These are phyloP conservation scores for Chironomus tepperi DNA, from an alignment of 1,140 invertebrate species.

Conservation along the genomic window DNA sequence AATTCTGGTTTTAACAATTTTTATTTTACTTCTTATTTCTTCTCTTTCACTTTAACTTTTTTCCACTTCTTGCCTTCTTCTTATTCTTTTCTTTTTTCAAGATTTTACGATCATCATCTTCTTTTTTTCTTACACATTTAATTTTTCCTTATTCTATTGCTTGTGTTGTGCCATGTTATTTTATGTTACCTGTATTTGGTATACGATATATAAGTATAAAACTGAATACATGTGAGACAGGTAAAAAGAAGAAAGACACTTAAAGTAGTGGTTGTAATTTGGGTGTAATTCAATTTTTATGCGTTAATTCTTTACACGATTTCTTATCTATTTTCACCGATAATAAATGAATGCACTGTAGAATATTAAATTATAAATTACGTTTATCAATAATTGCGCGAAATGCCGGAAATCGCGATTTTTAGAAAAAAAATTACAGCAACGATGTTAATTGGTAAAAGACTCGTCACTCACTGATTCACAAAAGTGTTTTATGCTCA, in stretches of 20 bases:
- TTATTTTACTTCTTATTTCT: background rate
- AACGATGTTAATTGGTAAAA: background rate
- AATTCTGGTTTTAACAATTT: background rate
- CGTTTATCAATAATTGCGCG: background rate
- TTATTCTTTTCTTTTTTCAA: background rate
- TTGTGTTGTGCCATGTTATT: background rate
- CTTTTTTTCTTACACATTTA: slow-evolving; percentile 8
- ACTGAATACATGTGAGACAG: background rate
- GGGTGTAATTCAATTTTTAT: slow-evolving; percentile 8
- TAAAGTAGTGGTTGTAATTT: background rate
- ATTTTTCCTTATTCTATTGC: slow-evolving; percentile 8
- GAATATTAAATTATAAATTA: background rate
- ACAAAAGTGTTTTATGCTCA: too few relatives aligned
- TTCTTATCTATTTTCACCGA: background rate
- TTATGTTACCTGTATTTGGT: slow-evolving; percentile 4
- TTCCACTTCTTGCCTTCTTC: background rate
- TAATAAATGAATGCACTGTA: background rate
- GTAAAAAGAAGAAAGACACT: slow-evolving; percentile 6
- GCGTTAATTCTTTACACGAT: background rate
- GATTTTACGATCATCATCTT: too few relatives aligned
- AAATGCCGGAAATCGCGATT: background rate
- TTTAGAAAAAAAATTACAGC: background rate
- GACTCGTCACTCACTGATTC: too few relatives aligned
- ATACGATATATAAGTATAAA: slow-evolving; percentile 8
- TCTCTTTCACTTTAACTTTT: slow-evolving; percentile 7